These are phyloP conservation scores for Epicauta chinensis DNA, from an alignment of 1,140 invertebrate genomes.

Conservation along the genomic window DNA sequence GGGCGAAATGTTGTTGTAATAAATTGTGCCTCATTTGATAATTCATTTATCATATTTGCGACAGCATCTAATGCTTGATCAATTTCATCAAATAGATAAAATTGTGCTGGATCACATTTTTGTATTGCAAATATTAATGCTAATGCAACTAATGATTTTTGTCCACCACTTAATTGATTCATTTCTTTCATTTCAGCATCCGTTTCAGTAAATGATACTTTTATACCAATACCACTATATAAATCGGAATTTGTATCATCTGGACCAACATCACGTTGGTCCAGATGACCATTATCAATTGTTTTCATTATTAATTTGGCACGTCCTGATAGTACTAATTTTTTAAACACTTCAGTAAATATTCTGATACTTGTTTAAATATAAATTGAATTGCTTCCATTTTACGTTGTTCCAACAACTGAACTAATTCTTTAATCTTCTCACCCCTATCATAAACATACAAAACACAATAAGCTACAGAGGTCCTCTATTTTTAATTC, in stretches of 20 bases:
- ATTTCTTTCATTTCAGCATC: constrained; percentile 97
- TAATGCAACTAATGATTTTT: constrained; percentile 96
- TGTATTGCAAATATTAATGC: too few species aligned
- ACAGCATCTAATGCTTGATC: constrained; percentile 97
- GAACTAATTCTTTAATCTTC: constrained; percentile 93
- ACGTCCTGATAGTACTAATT: constrained; percentile 90
- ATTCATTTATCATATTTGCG: constrained; percentile 98
- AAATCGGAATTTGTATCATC: constrained; percentile 40
- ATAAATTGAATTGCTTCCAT: constrained; percentile 98
- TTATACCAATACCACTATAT: constrained; percentile 45
- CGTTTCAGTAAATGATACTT: constrained; percentile 83
- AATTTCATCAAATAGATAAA: constrained; percentile 99
- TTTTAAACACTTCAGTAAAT: constrained; percentile 99
- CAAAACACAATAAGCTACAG: too few species aligned
- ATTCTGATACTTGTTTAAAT: constrained; percentile 98
- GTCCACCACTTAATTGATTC: constrained; percentile 98
- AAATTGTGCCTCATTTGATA: constrained; percentile 93
- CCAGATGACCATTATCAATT: constrained; percentile 62
- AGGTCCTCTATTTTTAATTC: too few species aligned
- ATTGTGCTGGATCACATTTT: constrained; percentile 99
- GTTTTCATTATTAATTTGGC: constrained; percentile 87
- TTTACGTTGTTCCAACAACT: constrained; percentile 91
- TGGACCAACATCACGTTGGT: constrained; percentile 55
- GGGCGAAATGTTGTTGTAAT: constrained; percentile 99
- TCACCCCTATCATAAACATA: too few species aligned